phyloP scores from a whole-genome alignment of 2,113 vertebrate species.

The Lepidothrix coronata region DNA sequence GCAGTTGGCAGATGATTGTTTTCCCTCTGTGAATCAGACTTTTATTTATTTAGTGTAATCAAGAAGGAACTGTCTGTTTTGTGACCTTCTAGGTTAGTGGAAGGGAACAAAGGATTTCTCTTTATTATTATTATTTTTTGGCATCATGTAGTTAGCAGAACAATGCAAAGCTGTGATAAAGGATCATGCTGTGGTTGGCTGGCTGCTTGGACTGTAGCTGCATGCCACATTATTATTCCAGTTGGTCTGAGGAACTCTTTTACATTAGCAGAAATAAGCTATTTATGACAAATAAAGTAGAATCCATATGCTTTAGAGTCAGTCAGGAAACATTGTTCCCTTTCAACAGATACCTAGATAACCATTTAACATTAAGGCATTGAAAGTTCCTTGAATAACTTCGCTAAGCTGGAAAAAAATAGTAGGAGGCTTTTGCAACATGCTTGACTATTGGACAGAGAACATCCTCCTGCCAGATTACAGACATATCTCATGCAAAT shows the following conservation, averaged over 20 bases:
- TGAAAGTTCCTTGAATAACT: constrained; percentile 5
- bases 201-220: constrained; percentile 20
- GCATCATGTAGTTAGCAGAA: constrained; percentile 68
- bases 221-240: constrained; percentile 31
- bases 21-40: constrained; percentile 70
- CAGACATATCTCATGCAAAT: constrained; percentile 39
- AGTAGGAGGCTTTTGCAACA: neutral
- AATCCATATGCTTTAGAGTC: neutral
- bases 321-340: neutral
- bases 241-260: constrained; percentile 15
- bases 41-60: constrained; percentile 80
- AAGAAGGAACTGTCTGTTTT: constrained; percentile 81
- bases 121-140: constrained; percentile 76
- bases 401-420: neutral
- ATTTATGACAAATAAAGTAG: constrained; percentile 45
- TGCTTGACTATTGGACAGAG: neutral
- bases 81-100: constrained; percentile 79
- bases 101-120: constrained; percentile 76
- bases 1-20: constrained; percentile 69
- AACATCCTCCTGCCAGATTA: neutral
- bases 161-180: constrained; percentile 74
- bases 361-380: neutral
- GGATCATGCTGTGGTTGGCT: constrained; percentile 47
- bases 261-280: neutral
- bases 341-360: constrained; percentile 4